phyloP scores from a whole-genome alignment of 1,140 invertebrate species.

The Bombus vancouverensis region DNA sequence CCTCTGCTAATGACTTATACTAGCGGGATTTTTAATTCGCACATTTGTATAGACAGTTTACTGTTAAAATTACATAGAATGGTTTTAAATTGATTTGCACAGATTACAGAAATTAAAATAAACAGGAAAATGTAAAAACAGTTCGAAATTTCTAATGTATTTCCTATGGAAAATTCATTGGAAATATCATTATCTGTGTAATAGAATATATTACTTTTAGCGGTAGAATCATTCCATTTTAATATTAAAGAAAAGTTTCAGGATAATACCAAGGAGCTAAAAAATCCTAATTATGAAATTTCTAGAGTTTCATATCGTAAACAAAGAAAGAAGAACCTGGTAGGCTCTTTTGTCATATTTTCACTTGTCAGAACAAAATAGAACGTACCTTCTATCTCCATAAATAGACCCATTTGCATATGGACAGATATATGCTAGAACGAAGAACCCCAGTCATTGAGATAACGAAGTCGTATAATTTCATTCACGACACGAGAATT shows the following conservation, averaged over 20 bases:
- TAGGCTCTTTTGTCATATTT: background rate
- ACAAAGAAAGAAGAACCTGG: background rate
- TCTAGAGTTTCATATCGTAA: background rate
- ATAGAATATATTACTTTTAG: too few species aligned
- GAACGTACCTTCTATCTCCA: background rate
- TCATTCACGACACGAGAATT: background rate
- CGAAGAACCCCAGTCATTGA: background rate
- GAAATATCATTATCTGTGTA: too few species aligned
- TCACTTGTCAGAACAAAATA: background rate
- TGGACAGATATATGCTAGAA: background rate
- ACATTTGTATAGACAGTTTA: background rate
- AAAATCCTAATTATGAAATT: background rate
- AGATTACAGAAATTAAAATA: background rate
- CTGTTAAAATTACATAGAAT: background rate
- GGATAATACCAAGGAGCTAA: background rate
- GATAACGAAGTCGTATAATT: background rate
- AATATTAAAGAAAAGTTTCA: too few species aligned
- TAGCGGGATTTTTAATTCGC: background rate
- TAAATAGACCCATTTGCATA: conserved; percentile 8
- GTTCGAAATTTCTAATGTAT: background rate
- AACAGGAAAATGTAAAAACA: background rate
- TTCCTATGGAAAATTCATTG: too few species aligned
- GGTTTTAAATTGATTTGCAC: background rate
- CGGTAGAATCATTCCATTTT: too few species aligned
- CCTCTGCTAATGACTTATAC: background rate